Conservation (phyloP, 2,888 invertebrate species). For the Orchesellides sinensis region DNA sequence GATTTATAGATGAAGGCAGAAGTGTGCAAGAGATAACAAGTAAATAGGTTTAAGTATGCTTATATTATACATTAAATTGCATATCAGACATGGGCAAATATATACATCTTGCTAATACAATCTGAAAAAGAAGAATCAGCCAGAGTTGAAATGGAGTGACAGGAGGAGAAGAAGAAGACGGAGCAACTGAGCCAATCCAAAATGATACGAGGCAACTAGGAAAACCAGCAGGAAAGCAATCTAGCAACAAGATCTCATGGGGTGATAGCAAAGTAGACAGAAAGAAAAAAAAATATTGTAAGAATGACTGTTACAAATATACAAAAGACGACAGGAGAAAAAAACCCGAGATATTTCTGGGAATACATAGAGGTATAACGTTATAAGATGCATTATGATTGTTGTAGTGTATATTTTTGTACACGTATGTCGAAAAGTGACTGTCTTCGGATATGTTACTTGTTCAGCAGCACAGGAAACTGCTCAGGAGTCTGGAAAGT, state of each 20-base stretch:
- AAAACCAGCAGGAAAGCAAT: conserved; percentile 59
- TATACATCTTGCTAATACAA: conserved; percentile 10
- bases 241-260: conserved; percentile 64
- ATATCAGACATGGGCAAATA: too few species aligned
- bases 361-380: background rate
- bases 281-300: conserved; percentile 13
- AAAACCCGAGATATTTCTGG: background rate
- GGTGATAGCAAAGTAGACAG: conserved; percentile 40
- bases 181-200: conserved; percentile 24
- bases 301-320: conserved; percentile 29
- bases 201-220: conserved; percentile 30
- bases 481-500: conserved; percentile 17
- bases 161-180: background rate
- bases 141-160: conserved; percentile 29
- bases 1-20: too few species aligned
- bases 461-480: conserved; percentile 5
- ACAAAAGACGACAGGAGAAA: background rate
- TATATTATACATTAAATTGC: too few species aligned
- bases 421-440: conserved; percentile 15
- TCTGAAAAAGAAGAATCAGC: conserved; percentile 23
- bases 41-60: too few species aligned
- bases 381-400: background rate
- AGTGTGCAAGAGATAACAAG: too few species aligned
- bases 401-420: background rate
- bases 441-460: background rate